Evolutionary conservation across 30 jellyfish, hydroid and myxozoan genomes (phyloP).

Genomic region (Hydractinia echinata): DNA sequence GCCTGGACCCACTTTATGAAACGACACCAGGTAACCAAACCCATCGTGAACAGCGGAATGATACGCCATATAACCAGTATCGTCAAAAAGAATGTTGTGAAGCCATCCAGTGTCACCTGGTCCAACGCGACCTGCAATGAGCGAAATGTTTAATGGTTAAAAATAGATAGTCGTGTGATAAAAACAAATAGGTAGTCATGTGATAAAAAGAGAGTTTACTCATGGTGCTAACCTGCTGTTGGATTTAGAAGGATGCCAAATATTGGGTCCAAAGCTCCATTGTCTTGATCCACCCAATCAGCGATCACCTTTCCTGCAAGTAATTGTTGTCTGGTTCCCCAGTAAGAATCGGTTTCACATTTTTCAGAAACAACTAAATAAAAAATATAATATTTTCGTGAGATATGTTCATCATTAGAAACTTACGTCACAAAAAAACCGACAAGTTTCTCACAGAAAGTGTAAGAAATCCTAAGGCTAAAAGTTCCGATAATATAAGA

Average conservation of each 20-base stretch:
- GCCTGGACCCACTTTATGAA: constrained; percentile 91
- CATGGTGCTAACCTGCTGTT: constrained; percentile 49
- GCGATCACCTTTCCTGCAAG: constrained; percentile 88
- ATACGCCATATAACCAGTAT: constrained; percentile 87
- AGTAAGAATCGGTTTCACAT: constrained; percentile 36
- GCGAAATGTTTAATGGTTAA: no score
- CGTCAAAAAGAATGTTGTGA: constrained; percentile 80
- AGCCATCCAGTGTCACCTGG: constrained; percentile 96
- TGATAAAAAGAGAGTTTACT: no score
- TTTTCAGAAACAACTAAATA: background rate
- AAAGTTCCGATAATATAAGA: no score
- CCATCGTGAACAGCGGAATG: constrained; percentile 99
- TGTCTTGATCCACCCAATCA: constrained; percentile 68
- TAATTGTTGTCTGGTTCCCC: constrained; percentile 95
- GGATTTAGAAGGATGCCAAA: constrained; percentile 85
- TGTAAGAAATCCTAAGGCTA: no score
- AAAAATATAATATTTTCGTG: background rate
- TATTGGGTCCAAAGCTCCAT: constrained; percentile 85
- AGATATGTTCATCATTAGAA: no score
- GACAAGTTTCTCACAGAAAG: no score
- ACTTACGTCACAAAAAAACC: no score
- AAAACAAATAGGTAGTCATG: no score
- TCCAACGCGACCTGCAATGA: constrained; percentile 75
- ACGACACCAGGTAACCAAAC: constrained; percentile 72
- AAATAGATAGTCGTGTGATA: no score